phyloP scores from a whole-genome alignment of 2,888 invertebrate species.

The Cephalotes varians region DNA sequence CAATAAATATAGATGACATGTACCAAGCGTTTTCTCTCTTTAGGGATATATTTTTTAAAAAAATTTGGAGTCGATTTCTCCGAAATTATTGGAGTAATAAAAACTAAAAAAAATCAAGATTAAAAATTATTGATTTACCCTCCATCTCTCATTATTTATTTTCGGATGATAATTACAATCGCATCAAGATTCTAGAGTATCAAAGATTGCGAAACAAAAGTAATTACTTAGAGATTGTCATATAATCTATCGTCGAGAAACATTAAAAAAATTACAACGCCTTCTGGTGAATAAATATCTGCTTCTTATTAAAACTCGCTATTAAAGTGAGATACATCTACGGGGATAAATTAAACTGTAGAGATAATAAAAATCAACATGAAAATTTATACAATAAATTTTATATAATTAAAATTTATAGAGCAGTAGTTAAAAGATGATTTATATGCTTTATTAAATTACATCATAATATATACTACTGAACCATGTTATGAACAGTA shows the following conservation, averaged over 20 bases:
- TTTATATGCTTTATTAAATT: constrained; percentile 4
- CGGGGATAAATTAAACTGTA: neutral
- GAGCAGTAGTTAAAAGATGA: neutral
- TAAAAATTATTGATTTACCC: neutral
- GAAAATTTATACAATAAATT: neutral
- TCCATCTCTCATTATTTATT: neutral
- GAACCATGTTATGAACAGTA: neutral
- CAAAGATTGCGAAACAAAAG: neutral
- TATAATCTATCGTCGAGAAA: neutral
- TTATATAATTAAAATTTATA: neutral
- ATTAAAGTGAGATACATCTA: neutral
- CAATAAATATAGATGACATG: neutral
- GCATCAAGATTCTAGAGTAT: neutral
- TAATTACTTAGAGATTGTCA: neutral
- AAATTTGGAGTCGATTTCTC: neutral
- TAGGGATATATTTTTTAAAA: neutral
- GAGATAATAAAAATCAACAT: neutral
- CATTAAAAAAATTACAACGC: neutral
- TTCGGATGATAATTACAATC: constrained; percentile 1
- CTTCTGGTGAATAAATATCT: neutral
- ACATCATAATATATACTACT: neutral
- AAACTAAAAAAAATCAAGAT: neutral
- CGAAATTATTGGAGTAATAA: neutral
- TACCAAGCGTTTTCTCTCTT: neutral
- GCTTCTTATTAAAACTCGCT: neutral